Conservation (phyloP, 2,888 invertebrate genomes). For the Molanna angustata region DNA sequence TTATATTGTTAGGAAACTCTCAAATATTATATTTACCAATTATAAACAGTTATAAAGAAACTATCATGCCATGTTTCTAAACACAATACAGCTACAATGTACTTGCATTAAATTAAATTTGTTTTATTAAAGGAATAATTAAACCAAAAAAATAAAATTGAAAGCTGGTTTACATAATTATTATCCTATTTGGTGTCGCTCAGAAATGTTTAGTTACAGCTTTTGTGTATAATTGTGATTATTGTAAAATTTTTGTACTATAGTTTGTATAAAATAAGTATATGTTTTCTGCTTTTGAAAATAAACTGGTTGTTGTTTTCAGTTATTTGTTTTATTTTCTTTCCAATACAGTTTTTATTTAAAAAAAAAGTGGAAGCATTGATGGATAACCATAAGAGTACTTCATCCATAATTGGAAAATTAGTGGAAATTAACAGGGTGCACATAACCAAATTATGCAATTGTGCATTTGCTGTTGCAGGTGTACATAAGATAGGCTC, state of each 20-base stretch:
- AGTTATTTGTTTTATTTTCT: constrained; percentile 11
- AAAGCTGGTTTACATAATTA: constrained; percentile 21
- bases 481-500: too few relatives aligned
- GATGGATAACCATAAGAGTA: not conserved
- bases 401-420: too few relatives aligned
- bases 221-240: constrained; percentile 42
- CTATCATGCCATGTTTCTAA: too few relatives aligned
- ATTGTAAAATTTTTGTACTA: constrained; percentile 57
- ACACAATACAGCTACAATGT: constrained; percentile 9
- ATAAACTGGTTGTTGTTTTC: constrained; percentile 34
- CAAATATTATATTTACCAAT: constrained; percentile 11
- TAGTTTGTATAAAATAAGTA: constrained; percentile 55
- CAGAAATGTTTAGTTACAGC: constrained; percentile 33
- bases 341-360: not conserved
- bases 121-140: too few relatives aligned
- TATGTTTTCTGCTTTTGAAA: constrained; percentile 32
- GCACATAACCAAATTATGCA: too few relatives aligned
- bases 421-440: too few relatives aligned
- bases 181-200: constrained; percentile 26
- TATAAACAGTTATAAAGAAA: constrained; percentile 2
- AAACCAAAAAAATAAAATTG: constrained; percentile 19
- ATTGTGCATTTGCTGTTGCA: too few relatives aligned
- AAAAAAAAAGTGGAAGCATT: not conserved
- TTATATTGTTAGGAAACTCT: constrained; percentile 12
- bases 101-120: constrained; percentile 14